Conservation (phyloP, 2,113 vertebrate genomes). For the Nematolebias whitei region DNA sequence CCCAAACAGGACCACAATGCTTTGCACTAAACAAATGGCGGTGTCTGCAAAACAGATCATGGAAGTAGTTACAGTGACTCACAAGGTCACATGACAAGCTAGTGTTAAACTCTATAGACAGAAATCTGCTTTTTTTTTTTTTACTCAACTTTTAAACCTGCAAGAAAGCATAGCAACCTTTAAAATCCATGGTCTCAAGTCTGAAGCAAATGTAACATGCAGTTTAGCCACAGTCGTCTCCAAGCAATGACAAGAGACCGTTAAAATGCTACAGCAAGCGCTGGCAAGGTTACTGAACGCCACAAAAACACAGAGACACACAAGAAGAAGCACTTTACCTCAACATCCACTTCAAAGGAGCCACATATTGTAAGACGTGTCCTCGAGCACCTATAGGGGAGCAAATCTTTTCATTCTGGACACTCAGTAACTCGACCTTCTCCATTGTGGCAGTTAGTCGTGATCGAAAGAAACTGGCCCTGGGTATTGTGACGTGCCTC, state of each 20-base stretch:
- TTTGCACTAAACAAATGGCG: too few species aligned
- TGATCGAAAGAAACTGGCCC: slow-evolving; percentile 34
- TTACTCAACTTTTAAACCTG: background rate
- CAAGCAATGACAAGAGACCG: slow-evolving; percentile 15
- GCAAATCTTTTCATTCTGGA: slow-evolving; percentile 51
- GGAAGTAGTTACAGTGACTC: too few species aligned
- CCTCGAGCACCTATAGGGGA: slow-evolving; percentile 13
- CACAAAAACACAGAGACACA: slow-evolving; percentile 12
- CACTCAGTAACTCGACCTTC: slow-evolving; percentile 58
- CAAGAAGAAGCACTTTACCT: background rate
- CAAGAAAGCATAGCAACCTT: slow-evolving; percentile 19
- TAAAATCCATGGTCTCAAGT: slow-evolving; percentile 15
- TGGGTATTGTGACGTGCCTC: slow-evolving; percentile 40
- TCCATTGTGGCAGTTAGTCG: slow-evolving; percentile 38
- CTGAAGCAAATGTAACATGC: slow-evolving; percentile 22
- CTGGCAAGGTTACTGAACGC: slow-evolving; percentile 30
- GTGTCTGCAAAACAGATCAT: too few species aligned
- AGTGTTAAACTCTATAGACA: too few species aligned
- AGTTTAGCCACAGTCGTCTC: slow-evolving; percentile 26
- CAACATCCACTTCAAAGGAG: background rate
- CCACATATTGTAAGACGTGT: slow-evolving; percentile 13
- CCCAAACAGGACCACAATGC: too few species aligned
- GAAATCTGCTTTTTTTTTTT: slow-evolving; percentile 16
- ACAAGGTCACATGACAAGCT: too few species aligned
- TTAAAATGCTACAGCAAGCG: slow-evolving; percentile 6